A percentile compares a stretch with the other conserved stretches of the same genome.
Evolutionary conservation across 2,797 vertebrate genomes (phyloP).

Genomic region (Pagetopsis macropterus): DNA sequence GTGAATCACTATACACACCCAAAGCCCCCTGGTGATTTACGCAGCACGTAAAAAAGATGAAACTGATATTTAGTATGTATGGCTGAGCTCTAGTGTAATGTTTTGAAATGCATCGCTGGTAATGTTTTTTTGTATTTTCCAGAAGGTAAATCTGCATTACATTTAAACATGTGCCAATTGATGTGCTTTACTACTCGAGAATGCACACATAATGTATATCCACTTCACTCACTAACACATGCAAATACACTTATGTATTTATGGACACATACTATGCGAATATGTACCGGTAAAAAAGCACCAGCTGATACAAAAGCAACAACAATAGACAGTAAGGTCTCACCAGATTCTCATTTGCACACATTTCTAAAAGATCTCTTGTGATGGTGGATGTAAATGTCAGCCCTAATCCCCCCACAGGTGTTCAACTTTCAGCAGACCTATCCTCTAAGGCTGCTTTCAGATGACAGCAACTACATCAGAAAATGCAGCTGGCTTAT

Average conservation of each 20-base stretch:
- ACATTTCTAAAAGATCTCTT: not conserved
- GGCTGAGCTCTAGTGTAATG: constrained; percentile 26
- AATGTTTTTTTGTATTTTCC: constrained; percentile 14
- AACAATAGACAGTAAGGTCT: not conserved
- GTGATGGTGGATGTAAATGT: not conserved
- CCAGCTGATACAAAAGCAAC: not conserved
- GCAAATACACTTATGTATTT: not conserved
- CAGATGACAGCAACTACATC: no score
- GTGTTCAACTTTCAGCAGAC: not conserved
- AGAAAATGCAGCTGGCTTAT: no score
- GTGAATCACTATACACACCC: constrained; percentile 38
- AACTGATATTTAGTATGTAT: constrained; percentile 59
- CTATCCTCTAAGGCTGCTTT: no score
- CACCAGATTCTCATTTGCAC: not conserved
- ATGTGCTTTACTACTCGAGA: not conserved
- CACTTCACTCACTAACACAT: not conserved
- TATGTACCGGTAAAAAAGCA: not conserved
- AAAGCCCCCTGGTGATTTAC: constrained; percentile 35
- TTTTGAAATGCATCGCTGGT: constrained; percentile 22
- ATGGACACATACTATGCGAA: not conserved
- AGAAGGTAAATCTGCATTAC: not conserved
- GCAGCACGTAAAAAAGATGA: constrained; percentile 33
- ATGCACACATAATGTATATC: not conserved
- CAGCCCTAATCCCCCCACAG: not conserved
- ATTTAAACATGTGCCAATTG: constrained; percentile 1